Percentiles rank a stretch among this genome's conserved stretches.
Evolutionary conservation across 2,888 invertebrate species (phyloP).

Genomic region (Aelia acuminata): DNA sequence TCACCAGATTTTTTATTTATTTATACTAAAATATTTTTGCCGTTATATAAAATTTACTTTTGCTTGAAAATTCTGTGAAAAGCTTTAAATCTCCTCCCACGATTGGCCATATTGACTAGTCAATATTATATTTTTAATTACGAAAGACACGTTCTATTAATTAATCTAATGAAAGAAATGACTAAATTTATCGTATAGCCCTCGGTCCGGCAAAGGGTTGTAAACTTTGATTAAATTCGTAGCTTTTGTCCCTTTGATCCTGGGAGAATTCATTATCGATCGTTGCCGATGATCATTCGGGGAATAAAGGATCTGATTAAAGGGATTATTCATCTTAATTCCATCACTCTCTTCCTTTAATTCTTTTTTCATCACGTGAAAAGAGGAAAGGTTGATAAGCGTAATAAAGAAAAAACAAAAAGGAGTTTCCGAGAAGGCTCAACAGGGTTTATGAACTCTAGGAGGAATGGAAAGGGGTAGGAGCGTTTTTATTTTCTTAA

Average conservation of each 20-base stretch:
- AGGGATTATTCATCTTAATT: not conserved
- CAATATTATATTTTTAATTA: too few species aligned
- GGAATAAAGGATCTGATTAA: not conserved
- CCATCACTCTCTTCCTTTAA: not conserved
- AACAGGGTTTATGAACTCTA: not conserved
- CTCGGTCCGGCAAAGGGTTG: not conserved
- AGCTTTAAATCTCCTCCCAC: too few species aligned
- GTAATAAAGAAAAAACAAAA: not conserved
- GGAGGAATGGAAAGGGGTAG: not conserved
- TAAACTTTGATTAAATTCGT: not conserved
- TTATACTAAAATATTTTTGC: too few species aligned
- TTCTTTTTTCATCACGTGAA: not conserved
- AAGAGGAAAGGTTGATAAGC: not conserved
- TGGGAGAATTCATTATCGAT: not conserved
- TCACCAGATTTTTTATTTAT: too few species aligned
- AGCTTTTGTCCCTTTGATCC: not conserved
- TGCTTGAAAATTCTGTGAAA: too few species aligned
- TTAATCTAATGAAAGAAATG: not conserved
- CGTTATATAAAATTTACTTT: too few species aligned
- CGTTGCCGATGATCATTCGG: not conserved
- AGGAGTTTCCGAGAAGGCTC: not conserved
- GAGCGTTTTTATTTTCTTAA: conserved; percentile 42
- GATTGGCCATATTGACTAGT: too few species aligned
- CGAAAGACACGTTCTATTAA: too few species aligned
- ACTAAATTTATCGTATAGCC: not conserved